Percentiles rank a stretch among this genome's conserved stretches.
Conservation (phyloP, 2,797 vertebrate species). For the Sciurus vulgaris region DNA sequence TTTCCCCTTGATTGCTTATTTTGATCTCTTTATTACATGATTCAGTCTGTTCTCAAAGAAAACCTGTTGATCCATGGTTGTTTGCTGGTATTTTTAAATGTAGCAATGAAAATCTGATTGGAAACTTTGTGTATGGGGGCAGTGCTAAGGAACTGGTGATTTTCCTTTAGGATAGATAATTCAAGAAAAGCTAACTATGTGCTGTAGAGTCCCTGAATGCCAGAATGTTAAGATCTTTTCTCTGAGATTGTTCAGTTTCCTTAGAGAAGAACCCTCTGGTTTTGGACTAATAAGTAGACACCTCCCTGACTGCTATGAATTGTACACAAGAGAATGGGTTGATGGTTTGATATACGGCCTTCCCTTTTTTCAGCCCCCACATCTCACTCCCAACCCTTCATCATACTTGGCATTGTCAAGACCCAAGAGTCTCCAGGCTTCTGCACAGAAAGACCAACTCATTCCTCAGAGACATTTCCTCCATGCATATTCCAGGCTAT, state of each 20-base stretch:
- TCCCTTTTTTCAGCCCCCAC: conserved; percentile 53
- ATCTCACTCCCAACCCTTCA: conserved; percentile 1
- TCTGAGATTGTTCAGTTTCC: conserved; percentile 23
- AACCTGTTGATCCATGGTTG: background rate
- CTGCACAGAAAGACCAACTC: conserved; percentile 56
- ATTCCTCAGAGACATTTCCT: background rate
- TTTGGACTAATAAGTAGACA: conserved; percentile 37
- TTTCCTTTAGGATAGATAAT: conserved; percentile 35
- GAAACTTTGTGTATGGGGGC: background rate
- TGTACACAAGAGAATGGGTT: background rate
- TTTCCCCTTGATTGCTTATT: conserved; percentile 49
- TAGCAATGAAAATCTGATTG: conserved; percentile 40
- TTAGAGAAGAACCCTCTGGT: background rate
- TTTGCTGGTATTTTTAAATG: conserved; percentile 53
- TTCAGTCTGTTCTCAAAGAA: conserved; percentile 59
- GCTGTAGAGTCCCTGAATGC: background rate
- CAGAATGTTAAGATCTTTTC: conserved; percentile 45
- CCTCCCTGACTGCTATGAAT: conserved; percentile 16
- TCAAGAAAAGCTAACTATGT: conserved; percentile 15
- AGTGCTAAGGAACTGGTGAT: conserved; percentile 19
- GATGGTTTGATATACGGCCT: conserved; percentile 23
- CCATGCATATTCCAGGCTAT: background rate
- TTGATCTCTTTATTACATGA: conserved; percentile 54
- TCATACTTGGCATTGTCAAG: conserved; percentile 43
- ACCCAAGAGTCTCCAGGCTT: conserved; percentile 25